Conservation (phyloP, 2,888 invertebrate genomes). For the Operophtera brumata region DNA sequence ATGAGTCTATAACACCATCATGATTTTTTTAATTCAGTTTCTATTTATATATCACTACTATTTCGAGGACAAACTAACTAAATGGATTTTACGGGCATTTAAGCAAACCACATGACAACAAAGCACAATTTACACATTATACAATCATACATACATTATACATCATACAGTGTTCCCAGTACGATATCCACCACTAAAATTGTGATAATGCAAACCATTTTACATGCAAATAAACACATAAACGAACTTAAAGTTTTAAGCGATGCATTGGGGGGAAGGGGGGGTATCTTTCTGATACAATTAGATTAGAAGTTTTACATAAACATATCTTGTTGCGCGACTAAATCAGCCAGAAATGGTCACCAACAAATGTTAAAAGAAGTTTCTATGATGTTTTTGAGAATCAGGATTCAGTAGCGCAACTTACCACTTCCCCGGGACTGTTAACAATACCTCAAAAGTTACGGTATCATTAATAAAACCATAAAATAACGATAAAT, state of each 20-base stretch:
- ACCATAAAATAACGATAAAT: no score
- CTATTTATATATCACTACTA: neutral
- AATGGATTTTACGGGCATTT: slow-evolving; percentile 14
- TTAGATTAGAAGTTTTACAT: slow-evolving; percentile 19
- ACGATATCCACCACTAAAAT: slow-evolving; percentile 40
- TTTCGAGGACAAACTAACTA: neutral
- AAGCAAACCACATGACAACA: slow-evolving; percentile 52
- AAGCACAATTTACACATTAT: slow-evolving; percentile 36
- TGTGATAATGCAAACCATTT: slow-evolving; percentile 72
- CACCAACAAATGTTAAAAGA: no score
- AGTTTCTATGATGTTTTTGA: neutral
- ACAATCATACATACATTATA: slow-evolving; percentile 25
- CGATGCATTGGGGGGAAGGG: slow-evolving; percentile 65
- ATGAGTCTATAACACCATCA: neutral
- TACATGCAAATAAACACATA: slow-evolving; percentile 78
- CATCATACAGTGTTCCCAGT: slow-evolving; percentile 35
- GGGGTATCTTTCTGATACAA: slow-evolving; percentile 30
- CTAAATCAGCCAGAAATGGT: slow-evolving; percentile 1
- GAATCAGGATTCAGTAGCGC: slow-evolving; percentile 6
- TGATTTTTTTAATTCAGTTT: no score
- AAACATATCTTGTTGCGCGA: slow-evolving; percentile 12
- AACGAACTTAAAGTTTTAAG: slow-evolving; percentile 63
- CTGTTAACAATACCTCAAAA: no score
- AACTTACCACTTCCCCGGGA: neutral
- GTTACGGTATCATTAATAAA: no score